Evolutionary conservation across 1,140 invertebrate species (phyloP), one percentile per base, ranked within the genome.

Genomic region (Orchesella cincta): DNA sequence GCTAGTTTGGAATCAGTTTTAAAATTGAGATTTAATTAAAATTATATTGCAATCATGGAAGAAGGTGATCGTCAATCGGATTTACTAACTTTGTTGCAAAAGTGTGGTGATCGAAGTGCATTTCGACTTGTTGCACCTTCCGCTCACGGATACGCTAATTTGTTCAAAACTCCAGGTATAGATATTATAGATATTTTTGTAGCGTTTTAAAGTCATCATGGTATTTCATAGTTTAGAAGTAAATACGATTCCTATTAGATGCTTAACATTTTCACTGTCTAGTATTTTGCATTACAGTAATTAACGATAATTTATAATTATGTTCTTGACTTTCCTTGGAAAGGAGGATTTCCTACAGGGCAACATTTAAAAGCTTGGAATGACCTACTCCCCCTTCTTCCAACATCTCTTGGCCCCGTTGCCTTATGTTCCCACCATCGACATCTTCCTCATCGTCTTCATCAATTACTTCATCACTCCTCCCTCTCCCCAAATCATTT

Each of bases 41-140:
- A 46, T 12, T 46, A 12, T 46, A 8, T 46, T 8, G 23, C 23
- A 34, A 33, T 31, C 8, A 71, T 73, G 71, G 71, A 73, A 23
- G 36, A 73, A 12, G 26, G 3, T 1, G 71, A 73, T 36, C 79
- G 75, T 74, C 81, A 82, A 51, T 80, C 80, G 73, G 81, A 82
- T 74, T 80, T 82, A 57, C 57, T 82, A n/a, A 80, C 78, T 36
- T 67, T 82, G 20, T 64, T 82, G 29, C 54, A 78, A 36, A 82
- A 82, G 74, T 82, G 79, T 36, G 78, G 81, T 70, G 81, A 82
- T 76, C 79, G 77, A 74, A 80, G 79, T 82, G 81, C 81, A 31
- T 82, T 82, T 67, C 72, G 79, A 78, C 81, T 82, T 79, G 81
- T 82, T 79, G 81, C 81, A 35, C 81, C 81, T n/a, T 8, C 62